phyloP scores from a whole-genome alignment of 2,797 vertebrate genomes.

The Lepilemur ruficaudatus region DNA sequence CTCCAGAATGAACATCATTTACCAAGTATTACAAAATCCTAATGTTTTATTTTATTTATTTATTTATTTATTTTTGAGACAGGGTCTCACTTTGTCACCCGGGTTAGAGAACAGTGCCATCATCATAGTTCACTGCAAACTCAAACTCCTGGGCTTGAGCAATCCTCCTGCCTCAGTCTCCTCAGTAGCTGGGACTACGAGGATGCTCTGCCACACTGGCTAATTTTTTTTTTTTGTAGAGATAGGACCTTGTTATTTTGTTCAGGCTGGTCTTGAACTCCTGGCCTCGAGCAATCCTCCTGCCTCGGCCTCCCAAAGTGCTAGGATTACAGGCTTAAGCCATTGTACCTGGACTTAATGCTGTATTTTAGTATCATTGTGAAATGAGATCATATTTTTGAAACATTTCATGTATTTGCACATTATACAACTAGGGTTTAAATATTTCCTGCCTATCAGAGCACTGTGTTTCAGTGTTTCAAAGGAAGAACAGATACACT shows the following conservation, averaged over 20 bases:
- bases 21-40: neutral
- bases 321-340: neutral
- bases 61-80: neutral
- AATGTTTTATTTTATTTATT: neutral
- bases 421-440: neutral
- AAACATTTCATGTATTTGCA: neutral
- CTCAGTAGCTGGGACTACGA: neutral
- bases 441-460: neutral
- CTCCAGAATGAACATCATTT: slow-evolving; percentile 38
- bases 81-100: neutral
- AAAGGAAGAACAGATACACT: neutral
- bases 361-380: neutral
- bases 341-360: neutral
- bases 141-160: neutral
- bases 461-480: neutral
- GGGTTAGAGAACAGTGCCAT: neutral
- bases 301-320: neutral
- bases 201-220: neutral
- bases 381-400: slow-evolving; percentile 7
- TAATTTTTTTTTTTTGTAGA: neutral
- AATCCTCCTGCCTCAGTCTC: neutral
- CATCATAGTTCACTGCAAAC: neutral
- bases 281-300: neutral
- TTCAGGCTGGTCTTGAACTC: neutral
- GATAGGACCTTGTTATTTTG: neutral